phyloP scores from a whole-genome alignment of 2,113 vertebrate species.

The Tragulus kanchil region DNA sequence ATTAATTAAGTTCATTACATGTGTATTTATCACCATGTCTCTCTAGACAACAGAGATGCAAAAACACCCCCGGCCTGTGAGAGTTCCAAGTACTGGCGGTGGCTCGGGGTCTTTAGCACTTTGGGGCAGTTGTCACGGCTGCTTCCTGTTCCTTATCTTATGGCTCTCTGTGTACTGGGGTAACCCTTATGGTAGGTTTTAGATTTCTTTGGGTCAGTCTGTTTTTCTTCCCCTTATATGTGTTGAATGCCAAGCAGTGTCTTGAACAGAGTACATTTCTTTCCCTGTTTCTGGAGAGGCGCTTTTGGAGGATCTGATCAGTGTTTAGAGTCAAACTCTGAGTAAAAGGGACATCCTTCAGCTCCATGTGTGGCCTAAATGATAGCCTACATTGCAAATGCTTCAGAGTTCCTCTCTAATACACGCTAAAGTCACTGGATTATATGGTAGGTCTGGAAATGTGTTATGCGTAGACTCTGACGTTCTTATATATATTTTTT shows the following conservation, averaged over 20 bases:
- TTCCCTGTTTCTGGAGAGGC: not conserved
- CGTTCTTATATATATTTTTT: not conserved
- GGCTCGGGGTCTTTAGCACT: not conserved
- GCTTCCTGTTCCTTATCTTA: not conserved
- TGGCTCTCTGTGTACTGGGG: not conserved
- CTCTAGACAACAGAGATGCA: not conserved
- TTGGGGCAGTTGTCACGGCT: not conserved
- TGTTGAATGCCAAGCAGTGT: not conserved
- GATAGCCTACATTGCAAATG: not conserved
- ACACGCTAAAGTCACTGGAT: not conserved
- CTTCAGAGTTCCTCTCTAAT: not conserved
- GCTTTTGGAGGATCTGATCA: not conserved
- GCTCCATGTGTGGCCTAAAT: not conserved
- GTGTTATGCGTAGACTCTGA: not conserved
- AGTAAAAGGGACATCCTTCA: not conserved
- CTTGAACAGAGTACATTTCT: not conserved
- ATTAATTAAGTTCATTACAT: not conserved
- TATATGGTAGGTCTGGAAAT: not conserved
- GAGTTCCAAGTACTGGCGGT: not conserved
- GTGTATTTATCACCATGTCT: not conserved
- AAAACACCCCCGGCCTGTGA: fast-evolving
- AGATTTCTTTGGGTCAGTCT: not conserved
- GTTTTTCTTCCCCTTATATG: not conserved
- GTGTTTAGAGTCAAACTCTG: not conserved
- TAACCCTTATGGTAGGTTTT: not conserved